A percentile compares a stretch with the other conserved stretches of the same genome.
Evolutionary conservation across 2,797 vertebrate species (phyloP).

Genomic region (Denticeps clupeoides): DNA sequence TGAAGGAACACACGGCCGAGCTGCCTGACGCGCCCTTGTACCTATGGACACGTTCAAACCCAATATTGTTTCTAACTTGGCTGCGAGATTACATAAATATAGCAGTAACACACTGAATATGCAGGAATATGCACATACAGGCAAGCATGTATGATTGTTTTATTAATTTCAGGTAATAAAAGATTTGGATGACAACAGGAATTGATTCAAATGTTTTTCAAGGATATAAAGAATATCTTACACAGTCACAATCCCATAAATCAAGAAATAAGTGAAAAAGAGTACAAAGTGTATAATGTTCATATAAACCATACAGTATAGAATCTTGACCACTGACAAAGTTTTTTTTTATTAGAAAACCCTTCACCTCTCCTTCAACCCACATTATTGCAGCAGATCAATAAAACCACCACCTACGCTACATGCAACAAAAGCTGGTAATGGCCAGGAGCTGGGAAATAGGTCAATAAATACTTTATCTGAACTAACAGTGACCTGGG

Average conservation of each 20-base stretch:
- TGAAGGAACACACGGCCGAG: constrained; percentile 86
- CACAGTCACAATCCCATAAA: too few relatives aligned
- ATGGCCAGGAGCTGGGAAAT: not conserved
- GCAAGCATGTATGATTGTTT: too few relatives aligned
- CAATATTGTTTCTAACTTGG: too few relatives aligned
- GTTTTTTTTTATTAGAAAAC: not conserved
- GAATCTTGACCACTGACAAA: constrained; percentile 10
- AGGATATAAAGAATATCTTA: too few relatives aligned
- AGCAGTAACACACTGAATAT: too few relatives aligned
- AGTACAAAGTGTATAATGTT: not conserved
- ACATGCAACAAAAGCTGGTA: not conserved
- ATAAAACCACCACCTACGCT: constrained; percentile 12
- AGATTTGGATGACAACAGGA: too few relatives aligned
- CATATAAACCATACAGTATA: too few relatives aligned
- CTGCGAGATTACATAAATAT: too few relatives aligned
- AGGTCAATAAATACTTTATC: constrained; percentile 8
- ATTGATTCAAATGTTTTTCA: too few relatives aligned
- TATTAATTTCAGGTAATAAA: too few relatives aligned
- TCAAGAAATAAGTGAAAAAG: too few relatives aligned
- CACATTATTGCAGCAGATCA: constrained; percentile 16
- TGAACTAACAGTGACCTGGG: constrained; percentile 12
- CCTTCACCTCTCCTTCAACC: not conserved
- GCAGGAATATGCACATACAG: too few relatives aligned
- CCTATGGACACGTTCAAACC: constrained; percentile 50
- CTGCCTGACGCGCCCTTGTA: constrained; percentile 71